Percentiles rank a stretch among this genome's conserved stretches.
phyloP scores from a whole-genome alignment of 2,797 vertebrate species.

The Poeciliopsis infans region DNA sequence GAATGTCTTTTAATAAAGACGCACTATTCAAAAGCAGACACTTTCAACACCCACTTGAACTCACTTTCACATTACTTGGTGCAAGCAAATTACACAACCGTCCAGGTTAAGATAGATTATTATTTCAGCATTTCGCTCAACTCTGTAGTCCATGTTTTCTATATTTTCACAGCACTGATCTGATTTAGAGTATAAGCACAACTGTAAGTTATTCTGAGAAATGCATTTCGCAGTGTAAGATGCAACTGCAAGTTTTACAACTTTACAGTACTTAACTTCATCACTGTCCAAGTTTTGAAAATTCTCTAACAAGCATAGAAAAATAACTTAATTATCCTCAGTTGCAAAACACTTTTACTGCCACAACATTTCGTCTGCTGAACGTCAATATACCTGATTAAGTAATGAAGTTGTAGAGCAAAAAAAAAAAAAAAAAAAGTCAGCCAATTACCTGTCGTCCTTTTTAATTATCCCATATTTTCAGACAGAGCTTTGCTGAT shows the following conservation, averaged over 20 bases:
- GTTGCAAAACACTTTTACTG: background rate
- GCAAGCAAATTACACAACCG: background rate
- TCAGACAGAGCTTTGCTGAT: background rate
- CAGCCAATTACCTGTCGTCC: background rate
- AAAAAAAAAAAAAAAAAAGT: background rate
- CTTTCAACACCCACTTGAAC: background rate
- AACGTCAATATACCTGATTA: background rate
- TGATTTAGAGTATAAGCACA: background rate
- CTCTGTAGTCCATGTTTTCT: background rate
- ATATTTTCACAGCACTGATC: background rate
- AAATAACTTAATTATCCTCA: background rate
- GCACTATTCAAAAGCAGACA: background rate
- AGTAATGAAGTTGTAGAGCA: background rate
- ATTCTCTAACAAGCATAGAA: background rate
- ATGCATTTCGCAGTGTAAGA: background rate
- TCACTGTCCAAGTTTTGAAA: background rate
- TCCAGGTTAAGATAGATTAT: background rate
- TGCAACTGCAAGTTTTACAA: background rate
- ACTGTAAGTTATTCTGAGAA: background rate
- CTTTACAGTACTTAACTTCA: background rate
- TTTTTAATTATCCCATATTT: background rate
- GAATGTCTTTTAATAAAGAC: background rate
- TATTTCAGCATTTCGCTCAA: background rate
- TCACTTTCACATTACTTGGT: background rate
- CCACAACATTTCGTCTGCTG: background rate